Evolutionary conservation across 2,797 vertebrate species (phyloP).

Genomic region (Coregonus suidteri): DNA sequence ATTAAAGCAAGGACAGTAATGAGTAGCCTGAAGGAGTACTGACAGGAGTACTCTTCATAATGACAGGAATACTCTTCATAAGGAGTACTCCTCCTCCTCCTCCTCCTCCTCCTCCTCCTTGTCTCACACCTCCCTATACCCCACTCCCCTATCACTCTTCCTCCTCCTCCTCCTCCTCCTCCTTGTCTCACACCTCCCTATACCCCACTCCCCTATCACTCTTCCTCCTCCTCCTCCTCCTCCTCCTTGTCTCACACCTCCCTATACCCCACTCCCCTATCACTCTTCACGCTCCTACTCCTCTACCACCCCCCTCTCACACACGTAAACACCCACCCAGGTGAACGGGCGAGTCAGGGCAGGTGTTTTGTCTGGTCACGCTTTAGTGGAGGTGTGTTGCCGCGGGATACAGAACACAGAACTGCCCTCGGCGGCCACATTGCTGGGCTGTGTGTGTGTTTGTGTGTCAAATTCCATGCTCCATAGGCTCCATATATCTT

Average conservation of each 20-base stretch:
- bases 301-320: constrained; percentile 53
- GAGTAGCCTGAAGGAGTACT: too few species aligned
- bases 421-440: not conserved
- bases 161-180: too few species aligned
- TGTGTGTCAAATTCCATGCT: not conserved
- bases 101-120: too few species aligned
- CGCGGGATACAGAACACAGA: constrained; percentile 14
- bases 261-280: constrained; percentile 13
- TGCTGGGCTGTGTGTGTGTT: not conserved
- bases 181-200: too few species aligned
- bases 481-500: too few species aligned
- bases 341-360: constrained; percentile 62
- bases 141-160: too few species aligned
- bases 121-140: too few species aligned
- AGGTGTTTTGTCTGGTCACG: constrained; percentile 50
- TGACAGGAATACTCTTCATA: not conserved
- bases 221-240: too few species aligned
- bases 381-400: constrained; percentile 25
- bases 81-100: not conserved
- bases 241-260: too few species aligned
- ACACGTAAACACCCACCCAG: constrained; percentile 26
- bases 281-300: not conserved
- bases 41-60: constrained; percentile 9
- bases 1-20: too few species aligned
- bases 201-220: too few species aligned